A percentile compares a stretch with the other conserved stretches of the same genome.
phyloP scores from a whole-genome alignment of 92 coral and sea anemone species.

The Heteractis magnifica region DNA sequence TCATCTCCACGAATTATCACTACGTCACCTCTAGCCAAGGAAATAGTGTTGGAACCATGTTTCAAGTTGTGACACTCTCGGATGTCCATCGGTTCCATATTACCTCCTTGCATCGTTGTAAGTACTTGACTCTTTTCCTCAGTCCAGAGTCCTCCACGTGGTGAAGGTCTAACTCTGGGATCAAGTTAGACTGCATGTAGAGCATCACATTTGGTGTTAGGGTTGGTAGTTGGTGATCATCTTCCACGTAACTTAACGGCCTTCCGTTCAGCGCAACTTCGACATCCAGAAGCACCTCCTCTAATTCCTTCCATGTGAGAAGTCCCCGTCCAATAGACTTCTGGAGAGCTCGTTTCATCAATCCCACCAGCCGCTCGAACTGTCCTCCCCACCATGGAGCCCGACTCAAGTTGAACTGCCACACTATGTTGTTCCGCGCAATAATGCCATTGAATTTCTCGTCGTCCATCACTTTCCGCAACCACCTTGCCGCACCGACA shows the following conservation, averaged over 20 bases:
- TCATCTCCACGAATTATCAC: slow-evolving; percentile 25
- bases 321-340: slow-evolving; percentile 11
- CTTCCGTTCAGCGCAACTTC: slow-evolving; percentile 34
- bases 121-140: neutral
- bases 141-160: slow-evolving; percentile 14
- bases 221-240: slow-evolving; percentile 21
- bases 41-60: slow-evolving; percentile 9
- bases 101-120: slow-evolving; percentile 21
- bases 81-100: slow-evolving; percentile 26
- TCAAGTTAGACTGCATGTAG: slow-evolving; percentile 11
- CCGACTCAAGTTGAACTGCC: slow-evolving; percentile 30
- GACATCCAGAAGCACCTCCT: slow-evolving; percentile 31
- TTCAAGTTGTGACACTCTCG: slow-evolving; percentile 36
- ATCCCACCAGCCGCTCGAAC: too few species aligned
- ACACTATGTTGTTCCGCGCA: slow-evolving; percentile 1
- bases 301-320: slow-evolving; percentile 30
- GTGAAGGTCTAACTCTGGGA: slow-evolving; percentile 24
- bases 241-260: slow-evolving; percentile 8
- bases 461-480: slow-evolving; percentile 5
- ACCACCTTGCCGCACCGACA: slow-evolving; percentile 22
- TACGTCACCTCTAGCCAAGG: slow-evolving; percentile 32
- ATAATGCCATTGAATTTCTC: slow-evolving; percentile 24
- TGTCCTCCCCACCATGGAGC: too few species aligned
- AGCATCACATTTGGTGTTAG: slow-evolving; percentile 26
- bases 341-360: slow-evolving; percentile 34